Evolutionary conservation across 2,797 vertebrate species (phyloP), one percentile per base, ranked within the genome.

Genomic region (Fratercula arctica): DNA sequence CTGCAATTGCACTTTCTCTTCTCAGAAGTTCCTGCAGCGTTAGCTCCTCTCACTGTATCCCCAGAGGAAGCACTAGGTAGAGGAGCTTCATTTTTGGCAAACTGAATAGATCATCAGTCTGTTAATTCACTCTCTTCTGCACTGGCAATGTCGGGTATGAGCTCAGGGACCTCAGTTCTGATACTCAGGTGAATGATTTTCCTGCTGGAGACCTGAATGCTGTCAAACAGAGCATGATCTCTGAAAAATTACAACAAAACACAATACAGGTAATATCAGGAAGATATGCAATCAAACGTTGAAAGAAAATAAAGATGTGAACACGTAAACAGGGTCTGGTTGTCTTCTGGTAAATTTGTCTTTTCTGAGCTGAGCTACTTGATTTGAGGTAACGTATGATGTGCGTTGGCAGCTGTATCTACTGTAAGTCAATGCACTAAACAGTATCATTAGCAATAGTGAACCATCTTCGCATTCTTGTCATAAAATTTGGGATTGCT

Each of bases 91-190:
- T 51, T 86, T 92, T 53, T 53, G 56, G 31, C 59, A 48, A 19
- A 46, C 41, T 21, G 68, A 39, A 13, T 23, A 91, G 53, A n/a
- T 28, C 20, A 54, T 43, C 29, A 51, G 45, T 33, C 41, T 75
- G 16, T 46, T 74, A 46, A 57, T 73, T 82, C 6, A 3, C 51
- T 39, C 45, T 43, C 20, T 76, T 76, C 7, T 35, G 31, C 16
- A 5, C 41, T 69, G 19, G 54, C 64, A 57, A 1, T 0, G 0
- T 37, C 0, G 4, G 37, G 28, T 16, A 3, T 48, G 76, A 80
- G 54, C 89, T 91, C n/a, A 20, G 50, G 16, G 69, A 7, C 37
- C 33, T 72, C 84, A 11, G 1, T 68, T 82, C n/a, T 56, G 61
- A 11, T 43, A 11, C n/a, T 48, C 20, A 10, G 19, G 21, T 46